A percentile compares a stretch with the other conserved stretches of the same genome.
These are phyloP conservation scores for Lordiphosa fenestrarum DNA, from an alignment of 2,888 invertebrate species.

Conservation along the genomic window DNA sequence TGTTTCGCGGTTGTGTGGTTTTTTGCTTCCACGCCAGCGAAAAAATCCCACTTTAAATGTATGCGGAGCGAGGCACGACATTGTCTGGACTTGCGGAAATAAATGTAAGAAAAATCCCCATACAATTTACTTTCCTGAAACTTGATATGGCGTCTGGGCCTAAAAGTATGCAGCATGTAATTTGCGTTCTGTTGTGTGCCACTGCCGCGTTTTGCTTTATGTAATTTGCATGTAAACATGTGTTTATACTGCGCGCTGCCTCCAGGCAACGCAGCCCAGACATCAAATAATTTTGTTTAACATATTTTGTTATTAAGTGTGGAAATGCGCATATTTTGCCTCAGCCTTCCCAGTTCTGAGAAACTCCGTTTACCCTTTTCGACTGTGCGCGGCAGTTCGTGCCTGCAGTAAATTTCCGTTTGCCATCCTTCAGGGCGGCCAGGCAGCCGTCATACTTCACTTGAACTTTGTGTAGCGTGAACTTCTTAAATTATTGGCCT, in stretches of 20 bases:
- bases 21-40: slow-evolving; percentile 22
- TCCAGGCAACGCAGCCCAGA: slow-evolving; percentile 52
- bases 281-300: slow-evolving; percentile 74
- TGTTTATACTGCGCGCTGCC: slow-evolving; percentile 57
- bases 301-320: slow-evolving; percentile 76
- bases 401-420: slow-evolving; percentile 74
- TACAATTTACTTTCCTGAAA: slow-evolving; percentile 52
- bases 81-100: slow-evolving; percentile 66
- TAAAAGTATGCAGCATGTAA: slow-evolving; percentile 67
- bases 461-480: slow-evolving; percentile 74
- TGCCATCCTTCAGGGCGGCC: slow-evolving; percentile 60
- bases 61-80: slow-evolving; percentile 44
- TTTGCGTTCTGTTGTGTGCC: slow-evolving; percentile 65
- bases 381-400: slow-evolving; percentile 39
- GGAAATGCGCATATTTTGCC: slow-evolving; percentile 71
- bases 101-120: slow-evolving; percentile 53
- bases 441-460: slow-evolving; percentile 53
- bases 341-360: slow-evolving; percentile 13
- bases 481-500: slow-evolving; percentile 72
- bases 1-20: slow-evolving; percentile 42
- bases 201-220: slow-evolving; percentile 57
- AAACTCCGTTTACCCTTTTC: slow-evolving; percentile 11
- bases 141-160: slow-evolving; percentile 49
- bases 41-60: slow-evolving; percentile 44
- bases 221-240: slow-evolving; percentile 76